Evolutionary conservation across 1,140 invertebrate genomes (phyloP).

Genomic region (Steinernema feltiae): DNA sequence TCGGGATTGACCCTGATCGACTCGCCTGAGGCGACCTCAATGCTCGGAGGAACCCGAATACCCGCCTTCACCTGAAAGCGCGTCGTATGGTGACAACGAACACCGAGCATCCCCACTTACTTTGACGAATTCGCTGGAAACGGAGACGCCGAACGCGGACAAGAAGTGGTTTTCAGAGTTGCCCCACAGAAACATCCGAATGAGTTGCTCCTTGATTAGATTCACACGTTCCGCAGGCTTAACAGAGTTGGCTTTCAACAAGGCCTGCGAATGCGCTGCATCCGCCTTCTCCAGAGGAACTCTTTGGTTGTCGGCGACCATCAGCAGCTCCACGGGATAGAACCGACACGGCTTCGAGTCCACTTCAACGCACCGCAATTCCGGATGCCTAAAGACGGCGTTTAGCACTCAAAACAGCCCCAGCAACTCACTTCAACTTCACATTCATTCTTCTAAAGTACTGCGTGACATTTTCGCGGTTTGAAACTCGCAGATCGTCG

Average conservation of each 20-base stretch:
- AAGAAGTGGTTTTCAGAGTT: background rate
- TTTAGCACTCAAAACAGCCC: background rate
- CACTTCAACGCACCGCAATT: background rate
- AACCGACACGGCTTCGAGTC: background rate
- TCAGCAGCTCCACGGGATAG: background rate
- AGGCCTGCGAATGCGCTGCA: background rate
- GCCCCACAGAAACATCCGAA: background rate
- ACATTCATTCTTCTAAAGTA: too few relatives aligned
- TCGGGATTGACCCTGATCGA: background rate
- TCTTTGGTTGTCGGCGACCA: background rate
- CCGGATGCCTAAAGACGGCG: background rate
- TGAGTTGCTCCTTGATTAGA: background rate
- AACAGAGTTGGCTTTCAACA: background rate
- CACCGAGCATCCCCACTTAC: background rate
- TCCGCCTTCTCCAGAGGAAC: constrained; percentile 2
- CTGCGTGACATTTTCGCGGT: too few relatives aligned
- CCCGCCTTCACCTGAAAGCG: background rate
- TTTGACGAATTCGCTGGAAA: background rate
- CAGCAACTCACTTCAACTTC: too few relatives aligned
- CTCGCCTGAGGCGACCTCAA: background rate
- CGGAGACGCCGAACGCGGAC: background rate
- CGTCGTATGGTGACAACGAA: background rate
- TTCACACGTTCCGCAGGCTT: background rate
- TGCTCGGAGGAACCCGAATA: background rate
- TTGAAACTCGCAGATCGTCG: too few relatives aligned